phyloP scores from a whole-genome alignment of 2,113 vertebrate species.

The Jaculus jaculus region DNA sequence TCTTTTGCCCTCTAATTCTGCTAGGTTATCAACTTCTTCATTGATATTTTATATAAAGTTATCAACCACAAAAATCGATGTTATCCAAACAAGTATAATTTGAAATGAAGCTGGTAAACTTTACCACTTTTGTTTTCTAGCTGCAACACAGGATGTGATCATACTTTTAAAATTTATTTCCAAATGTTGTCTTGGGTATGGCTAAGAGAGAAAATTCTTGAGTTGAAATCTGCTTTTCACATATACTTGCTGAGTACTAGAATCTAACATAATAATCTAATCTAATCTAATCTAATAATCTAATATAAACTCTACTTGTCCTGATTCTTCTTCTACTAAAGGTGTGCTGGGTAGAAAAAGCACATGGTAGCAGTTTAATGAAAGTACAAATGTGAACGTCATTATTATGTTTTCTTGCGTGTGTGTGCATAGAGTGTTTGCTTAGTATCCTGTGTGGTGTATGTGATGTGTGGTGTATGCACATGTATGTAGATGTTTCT shows the following conservation, averaged over 20 bases:
- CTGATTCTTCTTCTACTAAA: background rate
- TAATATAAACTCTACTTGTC: background rate
- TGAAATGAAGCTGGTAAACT: background rate
- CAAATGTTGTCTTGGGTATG: background rate
- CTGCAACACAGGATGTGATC: background rate
- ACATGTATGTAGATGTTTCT: no score
- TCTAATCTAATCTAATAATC: no score
- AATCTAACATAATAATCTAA: background rate
- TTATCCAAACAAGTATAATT: background rate
- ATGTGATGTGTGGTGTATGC: no score
- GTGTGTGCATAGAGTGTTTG: no score
- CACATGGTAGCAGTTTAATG: background rate
- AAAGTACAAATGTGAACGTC: background rate
- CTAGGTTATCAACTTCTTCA: background rate
- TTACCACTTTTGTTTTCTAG: background rate
- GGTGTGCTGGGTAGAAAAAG: background rate
- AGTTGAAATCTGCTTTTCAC: background rate
- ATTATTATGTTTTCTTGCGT: no score
- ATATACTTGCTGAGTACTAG: background rate
- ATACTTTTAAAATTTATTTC: constrained; percentile 19
- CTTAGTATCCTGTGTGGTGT: no score
- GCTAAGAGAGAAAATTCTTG: background rate
- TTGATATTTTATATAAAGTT: background rate
- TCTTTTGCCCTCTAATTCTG: background rate
- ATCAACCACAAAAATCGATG: background rate